Evolutionary conservation across 1,140 invertebrate species (phyloP), one percentile per base, ranked within the genome.

Genomic region (Papilio xuthus): DNA sequence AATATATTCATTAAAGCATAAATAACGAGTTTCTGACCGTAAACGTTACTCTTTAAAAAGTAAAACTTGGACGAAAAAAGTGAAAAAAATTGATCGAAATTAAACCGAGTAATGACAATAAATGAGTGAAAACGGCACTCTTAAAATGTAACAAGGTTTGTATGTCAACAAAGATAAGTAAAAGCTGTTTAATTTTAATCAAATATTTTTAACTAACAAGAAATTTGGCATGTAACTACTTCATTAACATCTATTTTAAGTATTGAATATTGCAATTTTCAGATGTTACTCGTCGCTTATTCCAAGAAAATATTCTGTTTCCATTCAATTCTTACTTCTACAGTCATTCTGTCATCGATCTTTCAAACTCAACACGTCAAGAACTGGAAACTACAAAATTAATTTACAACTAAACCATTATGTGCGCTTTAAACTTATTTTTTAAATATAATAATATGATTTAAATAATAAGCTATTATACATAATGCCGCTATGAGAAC

Each of bases 131-230:
- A 67, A 67, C 60, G 60, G 60, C 23, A 67, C 12, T 26, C 60
- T 67, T 67, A 28, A 67, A 67, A 67, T 67, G 26, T 67, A 67
- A 28, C 60, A 67, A 13, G 60, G 60, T 67, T 67, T 67, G 60
- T 67, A 67, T 67, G 60, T 67, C 60, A 67, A 28, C 60, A 15
- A 7, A 15, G 60, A 67, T 32, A 67, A 32, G 60, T 32, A 60
- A 60, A 60, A 60, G 56, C 60, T 67, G 13, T 67, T 63, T 28
- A 32, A 26, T 63, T 63, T 28, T 23, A 60, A 26, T 12, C 8
- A 63, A 63, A 10, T 63, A 67, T 67, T 67, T 67, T 10, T 28
- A 28, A 67, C 26, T 28, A 67, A 67, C 32, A 28, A 6, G 13
- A 13, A 67, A 67, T 67, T 18, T 32, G 15, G 13, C 28, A 15